These are phyloP conservation scores for Zonitis immaculata DNA, from an alignment of 2,888 invertebrate genomes.

Conservation along the genomic window DNA sequence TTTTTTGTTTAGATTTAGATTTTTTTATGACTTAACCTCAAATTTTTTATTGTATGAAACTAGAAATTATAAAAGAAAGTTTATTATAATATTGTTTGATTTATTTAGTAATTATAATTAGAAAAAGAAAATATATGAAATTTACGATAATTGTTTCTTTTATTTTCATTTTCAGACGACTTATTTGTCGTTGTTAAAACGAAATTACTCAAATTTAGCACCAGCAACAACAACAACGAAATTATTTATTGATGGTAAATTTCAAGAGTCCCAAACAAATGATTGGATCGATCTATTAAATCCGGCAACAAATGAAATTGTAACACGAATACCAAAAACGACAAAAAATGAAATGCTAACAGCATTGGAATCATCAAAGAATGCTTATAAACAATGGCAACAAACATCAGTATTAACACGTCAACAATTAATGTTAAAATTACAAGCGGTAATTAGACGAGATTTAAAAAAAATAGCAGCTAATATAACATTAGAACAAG, in stretches of 20 bases:
- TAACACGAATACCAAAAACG: conserved; percentile 80
- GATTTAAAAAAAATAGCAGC: conserved; percentile 87
- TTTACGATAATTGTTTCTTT: too few species aligned
- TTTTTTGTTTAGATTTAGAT: too few species aligned
- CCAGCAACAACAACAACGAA: conserved; percentile 80
- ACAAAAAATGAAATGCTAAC: conserved; percentile 84
- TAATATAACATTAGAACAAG: conserved; percentile 93
- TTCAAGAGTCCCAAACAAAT: conserved; percentile 84
- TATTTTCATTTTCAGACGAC: conserved; percentile 17
- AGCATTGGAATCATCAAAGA: conserved; percentile 82
- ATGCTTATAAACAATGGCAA: conserved; percentile 75
- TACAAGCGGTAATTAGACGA: conserved; percentile 78
- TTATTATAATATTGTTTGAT: too few species aligned
- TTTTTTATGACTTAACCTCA: conserved; percentile 1
- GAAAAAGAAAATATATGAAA: too few species aligned
- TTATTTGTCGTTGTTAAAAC: conserved; percentile 19
- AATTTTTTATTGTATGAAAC: too few species aligned
- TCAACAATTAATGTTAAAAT: conserved; percentile 67
- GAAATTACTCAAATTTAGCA: conserved; percentile 47
- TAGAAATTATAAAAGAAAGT: too few species aligned
- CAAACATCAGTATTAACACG: conserved; percentile 85
- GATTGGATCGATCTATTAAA: conserved; percentile 95
- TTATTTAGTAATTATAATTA: too few species aligned
- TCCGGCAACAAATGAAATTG: conserved; percentile 86
- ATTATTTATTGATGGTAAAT: conserved; percentile 92